Conservation (phyloP, 1,140 invertebrate genomes). For the Sycophila sp. region DNA sequence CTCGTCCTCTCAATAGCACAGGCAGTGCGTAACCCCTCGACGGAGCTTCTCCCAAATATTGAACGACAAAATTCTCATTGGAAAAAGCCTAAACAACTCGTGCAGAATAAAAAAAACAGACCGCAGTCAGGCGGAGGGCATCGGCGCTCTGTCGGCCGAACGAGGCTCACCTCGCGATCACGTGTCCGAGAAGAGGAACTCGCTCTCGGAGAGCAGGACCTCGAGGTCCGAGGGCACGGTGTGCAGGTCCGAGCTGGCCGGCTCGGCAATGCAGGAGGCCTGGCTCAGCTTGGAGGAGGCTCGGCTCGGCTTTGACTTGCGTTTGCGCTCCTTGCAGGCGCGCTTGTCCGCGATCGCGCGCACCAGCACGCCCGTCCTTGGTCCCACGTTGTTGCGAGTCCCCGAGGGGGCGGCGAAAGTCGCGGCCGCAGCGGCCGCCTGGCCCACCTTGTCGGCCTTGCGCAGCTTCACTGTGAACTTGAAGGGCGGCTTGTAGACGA, state of each 20-base stretch:
- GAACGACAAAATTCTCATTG: too few species aligned
- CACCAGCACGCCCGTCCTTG: slow-evolving; percentile 66
- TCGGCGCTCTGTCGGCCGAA: too few species aligned
- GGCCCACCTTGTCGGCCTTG: slow-evolving; percentile 70
- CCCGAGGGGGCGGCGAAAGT: slow-evolving; percentile 1
- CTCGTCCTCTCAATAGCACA: too few species aligned
- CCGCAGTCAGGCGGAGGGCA: too few species aligned
- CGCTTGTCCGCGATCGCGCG: slow-evolving; percentile 36
- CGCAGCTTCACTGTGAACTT: slow-evolving; percentile 83
- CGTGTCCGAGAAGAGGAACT: slow-evolving; percentile 70
- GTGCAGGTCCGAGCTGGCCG: slow-evolving; percentile 69
- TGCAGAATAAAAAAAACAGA: too few species aligned
- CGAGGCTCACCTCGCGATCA: slow-evolving; percentile 50
- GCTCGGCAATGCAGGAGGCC: slow-evolving; percentile 51
- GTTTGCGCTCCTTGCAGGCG: slow-evolving; percentile 5
- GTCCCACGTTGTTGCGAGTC: slow-evolving; percentile 38
- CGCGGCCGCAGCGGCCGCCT: slow-evolving; percentile 40
- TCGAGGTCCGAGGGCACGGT: slow-evolving; percentile 74
- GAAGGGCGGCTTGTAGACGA: slow-evolving; percentile 87
- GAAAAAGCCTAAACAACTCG: too few species aligned
- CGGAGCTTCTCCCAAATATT: too few species aligned
- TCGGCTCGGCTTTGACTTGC: slow-evolving; percentile 27
- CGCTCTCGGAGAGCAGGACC: slow-evolving; percentile 71
- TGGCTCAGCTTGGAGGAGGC: slow-evolving; percentile 33
- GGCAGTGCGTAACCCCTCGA: too few species aligned